Evolutionary conservation across 2,797 vertebrate species (phyloP).

Genomic region (Malacoraja senta): DNA sequence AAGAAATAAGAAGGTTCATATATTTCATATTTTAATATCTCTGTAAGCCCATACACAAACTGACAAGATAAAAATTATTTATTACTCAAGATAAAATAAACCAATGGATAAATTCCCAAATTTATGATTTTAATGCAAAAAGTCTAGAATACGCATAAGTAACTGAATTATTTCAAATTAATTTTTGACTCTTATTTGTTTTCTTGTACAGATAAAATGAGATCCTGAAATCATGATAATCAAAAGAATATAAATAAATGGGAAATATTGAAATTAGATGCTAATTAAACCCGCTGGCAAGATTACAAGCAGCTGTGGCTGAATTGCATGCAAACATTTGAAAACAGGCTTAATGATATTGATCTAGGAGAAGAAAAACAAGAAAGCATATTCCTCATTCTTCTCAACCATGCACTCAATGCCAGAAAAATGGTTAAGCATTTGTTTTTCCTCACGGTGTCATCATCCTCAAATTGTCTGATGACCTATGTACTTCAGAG

Average conservation of each 20-base stretch:
- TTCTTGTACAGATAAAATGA: neutral
- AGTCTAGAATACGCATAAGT: neutral
- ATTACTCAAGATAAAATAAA: neutral
- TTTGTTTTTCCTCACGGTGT: neutral
- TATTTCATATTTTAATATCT: neutral
- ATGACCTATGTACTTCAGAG: neutral
- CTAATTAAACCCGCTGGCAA: neutral
- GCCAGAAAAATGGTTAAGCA: neutral
- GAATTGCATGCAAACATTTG: slow-evolving; percentile 25
- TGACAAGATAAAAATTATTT: neutral
- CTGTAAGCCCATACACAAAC: neutral
- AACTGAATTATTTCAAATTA: neutral
- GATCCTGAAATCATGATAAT: neutral
- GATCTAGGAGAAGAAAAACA: neutral
- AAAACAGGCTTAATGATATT: neutral
- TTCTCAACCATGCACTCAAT: neutral
- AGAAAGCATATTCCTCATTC: slow-evolving; percentile 7
- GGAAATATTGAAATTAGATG: slow-evolving; percentile 16
- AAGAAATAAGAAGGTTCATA: neutral
- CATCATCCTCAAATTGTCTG: neutral
- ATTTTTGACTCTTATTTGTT: neutral
- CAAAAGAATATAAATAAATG: slow-evolving; percentile 3
- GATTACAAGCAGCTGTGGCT: neutral
- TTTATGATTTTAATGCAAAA: slow-evolving; percentile 13
- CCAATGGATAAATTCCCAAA: neutral